Conservation (phyloP, 1,140 invertebrate species). For the Aphelinus certus region DNA sequence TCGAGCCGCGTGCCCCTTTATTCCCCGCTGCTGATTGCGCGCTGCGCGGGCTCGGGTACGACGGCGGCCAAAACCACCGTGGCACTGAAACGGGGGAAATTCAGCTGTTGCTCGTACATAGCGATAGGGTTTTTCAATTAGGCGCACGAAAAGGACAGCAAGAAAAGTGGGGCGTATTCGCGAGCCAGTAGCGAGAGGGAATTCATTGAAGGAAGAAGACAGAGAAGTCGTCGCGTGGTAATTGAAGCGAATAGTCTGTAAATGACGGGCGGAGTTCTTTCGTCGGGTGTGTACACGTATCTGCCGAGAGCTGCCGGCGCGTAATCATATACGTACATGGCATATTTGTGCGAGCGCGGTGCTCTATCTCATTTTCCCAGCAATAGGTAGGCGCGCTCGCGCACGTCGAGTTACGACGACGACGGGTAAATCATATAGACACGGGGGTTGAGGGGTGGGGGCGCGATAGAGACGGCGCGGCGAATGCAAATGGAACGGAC, state of each 20-base stretch:
- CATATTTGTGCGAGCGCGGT: not conserved
- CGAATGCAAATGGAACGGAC: not conserved
- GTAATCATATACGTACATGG: not conserved
- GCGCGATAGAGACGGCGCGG: not conserved
- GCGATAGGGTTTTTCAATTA: not conserved
- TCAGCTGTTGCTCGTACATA: too few relatives aligned
- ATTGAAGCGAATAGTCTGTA: constrained; percentile 6
- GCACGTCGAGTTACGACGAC: not conserved
- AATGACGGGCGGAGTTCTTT: not conserved
- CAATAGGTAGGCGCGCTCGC: too few relatives aligned
- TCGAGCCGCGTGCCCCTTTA: constrained; percentile 29
- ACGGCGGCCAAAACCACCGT: too few relatives aligned
- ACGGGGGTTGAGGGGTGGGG: not conserved
- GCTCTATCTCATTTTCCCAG: not conserved
- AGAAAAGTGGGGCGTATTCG: too few relatives aligned
- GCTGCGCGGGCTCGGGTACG: too few relatives aligned
- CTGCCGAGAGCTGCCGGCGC: not conserved
- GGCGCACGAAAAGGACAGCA: too few relatives aligned
- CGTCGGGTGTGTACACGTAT: not conserved
- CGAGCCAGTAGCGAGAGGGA: too few relatives aligned
- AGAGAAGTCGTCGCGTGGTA: not conserved
- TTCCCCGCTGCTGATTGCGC: constrained; percentile 1
- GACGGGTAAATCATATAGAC: constrained; percentile 1
- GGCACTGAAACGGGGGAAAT: constrained; percentile 1
- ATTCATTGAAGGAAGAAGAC: too few relatives aligned